Conservation (phyloP, 2,113 vertebrate genomes). For the Microcebus griseorufus region DNA sequence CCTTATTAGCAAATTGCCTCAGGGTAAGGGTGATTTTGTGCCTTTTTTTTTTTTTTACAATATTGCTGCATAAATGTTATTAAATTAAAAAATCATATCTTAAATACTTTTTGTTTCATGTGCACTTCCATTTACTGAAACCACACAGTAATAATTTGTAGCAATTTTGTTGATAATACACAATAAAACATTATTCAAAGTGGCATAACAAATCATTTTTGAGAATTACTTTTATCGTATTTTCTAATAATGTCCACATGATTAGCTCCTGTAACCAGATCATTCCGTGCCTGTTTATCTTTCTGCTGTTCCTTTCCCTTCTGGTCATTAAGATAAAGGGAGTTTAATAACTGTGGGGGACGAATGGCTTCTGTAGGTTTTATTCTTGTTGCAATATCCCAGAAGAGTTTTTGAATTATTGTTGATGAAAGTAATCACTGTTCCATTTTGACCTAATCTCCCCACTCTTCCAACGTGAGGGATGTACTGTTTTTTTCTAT, state of each 20-base stretch:
- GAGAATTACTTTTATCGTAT: conserved; percentile 86
- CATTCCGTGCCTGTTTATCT: conserved; percentile 80
- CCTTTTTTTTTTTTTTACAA: neutral
- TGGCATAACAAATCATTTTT: conserved; percentile 72
- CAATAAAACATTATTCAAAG: neutral
- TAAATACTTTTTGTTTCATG: neutral
- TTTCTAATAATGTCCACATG: conserved; percentile 94
- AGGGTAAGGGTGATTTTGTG: conserved; percentile 23
- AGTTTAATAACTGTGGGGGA: conserved; percentile 95
- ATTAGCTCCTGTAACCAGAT: conserved; percentile 91
- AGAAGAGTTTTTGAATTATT: conserved; percentile 95
- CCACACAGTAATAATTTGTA: neutral
- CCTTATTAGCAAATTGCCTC: conserved; percentile 32
- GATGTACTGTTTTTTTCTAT: neutral
- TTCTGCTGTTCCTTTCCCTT: conserved; percentile 90
- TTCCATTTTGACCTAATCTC: conserved; percentile 93
- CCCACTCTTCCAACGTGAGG: conserved; percentile 94
- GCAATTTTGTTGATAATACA: neutral
- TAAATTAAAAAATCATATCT: conserved; percentile 5
- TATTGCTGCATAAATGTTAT: neutral
- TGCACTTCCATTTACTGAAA: neutral
- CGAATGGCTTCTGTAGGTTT: conserved; percentile 95
- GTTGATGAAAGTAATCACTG: conserved; percentile 96
- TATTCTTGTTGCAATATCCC: conserved; percentile 93
- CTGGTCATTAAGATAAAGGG: conserved; percentile 95